phyloP scores from a whole-genome alignment of 2,888 invertebrate genomes.

The Tanypteryx hageni region DNA sequence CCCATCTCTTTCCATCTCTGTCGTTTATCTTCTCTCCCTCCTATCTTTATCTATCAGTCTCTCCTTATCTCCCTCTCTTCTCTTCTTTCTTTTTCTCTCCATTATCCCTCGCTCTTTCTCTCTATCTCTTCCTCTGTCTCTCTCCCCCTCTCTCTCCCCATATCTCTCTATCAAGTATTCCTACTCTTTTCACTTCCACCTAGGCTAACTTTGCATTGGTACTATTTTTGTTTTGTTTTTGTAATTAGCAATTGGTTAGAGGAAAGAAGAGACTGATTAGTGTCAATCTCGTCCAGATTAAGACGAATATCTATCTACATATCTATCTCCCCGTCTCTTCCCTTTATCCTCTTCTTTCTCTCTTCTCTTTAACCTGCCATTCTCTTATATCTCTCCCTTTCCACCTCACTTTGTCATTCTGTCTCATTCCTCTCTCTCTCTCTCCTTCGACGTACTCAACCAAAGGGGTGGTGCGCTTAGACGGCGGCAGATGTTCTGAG shows the following conservation, averaged over 20 bases:
- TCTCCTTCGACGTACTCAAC: slow-evolving; percentile 4
- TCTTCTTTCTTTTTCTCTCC: neutral
- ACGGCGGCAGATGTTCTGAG: neutral
- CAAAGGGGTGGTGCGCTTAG: neutral
- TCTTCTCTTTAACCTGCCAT: neutral
- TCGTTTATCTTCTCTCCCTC: neutral
- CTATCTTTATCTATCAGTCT: neutral
- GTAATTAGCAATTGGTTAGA: too few relatives aligned
- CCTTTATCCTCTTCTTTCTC: neutral
- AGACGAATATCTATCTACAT: too few relatives aligned
- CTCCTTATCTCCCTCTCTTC: neutral
- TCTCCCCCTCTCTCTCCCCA: neutral
- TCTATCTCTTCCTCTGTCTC: neutral
- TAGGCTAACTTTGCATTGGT: too few relatives aligned
- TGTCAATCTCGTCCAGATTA: too few relatives aligned
- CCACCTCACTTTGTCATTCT: neutral
- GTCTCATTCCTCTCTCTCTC: neutral
- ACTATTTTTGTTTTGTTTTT: too few relatives aligned
- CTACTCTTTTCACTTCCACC: too few relatives aligned
- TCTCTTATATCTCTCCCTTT: neutral
- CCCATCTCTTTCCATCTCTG: neutral
- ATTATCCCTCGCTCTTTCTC: neutral
- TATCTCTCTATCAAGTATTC: too few relatives aligned
- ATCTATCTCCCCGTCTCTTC: neutral
- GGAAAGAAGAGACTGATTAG: too few relatives aligned